Percentiles rank a stretch among this genome's conserved stretches.
These are phyloP conservation scores for Leptopilina boulardi DNA, from an alignment of 1,140 invertebrate genomes.

Conservation along the genomic window DNA sequence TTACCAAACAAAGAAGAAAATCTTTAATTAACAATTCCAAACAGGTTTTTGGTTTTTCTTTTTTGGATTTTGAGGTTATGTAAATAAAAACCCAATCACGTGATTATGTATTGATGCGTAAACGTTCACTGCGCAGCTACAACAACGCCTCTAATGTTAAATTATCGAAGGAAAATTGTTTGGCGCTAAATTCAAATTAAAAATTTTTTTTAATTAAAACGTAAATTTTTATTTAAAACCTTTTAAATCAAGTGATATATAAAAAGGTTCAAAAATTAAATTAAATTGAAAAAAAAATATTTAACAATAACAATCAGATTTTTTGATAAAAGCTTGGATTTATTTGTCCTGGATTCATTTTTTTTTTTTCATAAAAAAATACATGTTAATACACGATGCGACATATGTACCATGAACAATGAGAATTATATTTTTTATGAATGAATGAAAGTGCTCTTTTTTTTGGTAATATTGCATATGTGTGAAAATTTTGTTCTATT, in stretches of 20 bases:
- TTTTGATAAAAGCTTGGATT: slow-evolving; percentile 68
- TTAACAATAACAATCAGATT: too few relatives aligned
- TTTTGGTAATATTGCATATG: too few relatives aligned
- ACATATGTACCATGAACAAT: slow-evolving; percentile 55
- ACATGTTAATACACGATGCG: slow-evolving; percentile 67
- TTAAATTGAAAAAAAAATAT: too few relatives aligned
- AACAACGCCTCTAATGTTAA: too few relatives aligned
- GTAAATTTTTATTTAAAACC: too few relatives aligned
- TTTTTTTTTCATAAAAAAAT: slow-evolving; percentile 70
- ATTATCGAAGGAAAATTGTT: too few relatives aligned
- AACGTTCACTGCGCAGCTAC: too few relatives aligned
- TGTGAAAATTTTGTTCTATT: neutral
- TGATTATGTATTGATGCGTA: too few relatives aligned
- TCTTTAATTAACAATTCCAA: slow-evolving; percentile 8
- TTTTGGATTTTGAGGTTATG: slow-evolving; percentile 13
- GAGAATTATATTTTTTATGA: slow-evolving; percentile 42
- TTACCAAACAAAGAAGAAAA: neutral
- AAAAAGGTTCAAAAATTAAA: too few relatives aligned
- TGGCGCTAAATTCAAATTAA: too few relatives aligned
- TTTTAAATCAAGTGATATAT: too few relatives aligned
- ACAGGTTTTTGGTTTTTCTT: neutral
- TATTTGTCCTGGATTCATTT: slow-evolving; percentile 57
- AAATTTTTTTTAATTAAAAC: too few relatives aligned
- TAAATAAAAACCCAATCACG: neutral
- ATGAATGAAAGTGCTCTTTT: slow-evolving; percentile 29